Evolutionary conservation across 2,888 invertebrate species (phyloP).

Genomic region (Mimas tiliae): DNA sequence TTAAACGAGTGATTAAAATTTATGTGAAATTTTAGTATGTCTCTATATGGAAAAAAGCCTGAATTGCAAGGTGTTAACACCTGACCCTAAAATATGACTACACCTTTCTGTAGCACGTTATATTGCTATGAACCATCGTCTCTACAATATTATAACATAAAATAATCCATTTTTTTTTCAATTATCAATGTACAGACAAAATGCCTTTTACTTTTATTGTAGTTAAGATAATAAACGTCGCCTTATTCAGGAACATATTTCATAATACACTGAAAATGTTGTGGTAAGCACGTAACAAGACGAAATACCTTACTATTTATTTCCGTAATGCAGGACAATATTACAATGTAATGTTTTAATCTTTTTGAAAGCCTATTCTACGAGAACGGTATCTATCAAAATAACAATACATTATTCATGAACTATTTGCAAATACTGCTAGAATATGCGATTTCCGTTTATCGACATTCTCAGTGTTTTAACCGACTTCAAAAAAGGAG

Average conservation of each 20-base stretch:
- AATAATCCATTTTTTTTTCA: too few species aligned
- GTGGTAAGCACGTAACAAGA: neutral
- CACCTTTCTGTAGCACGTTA: too few species aligned
- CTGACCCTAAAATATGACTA: too few species aligned
- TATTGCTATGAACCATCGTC: too few species aligned
- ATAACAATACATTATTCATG: constrained; percentile 69
- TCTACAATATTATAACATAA: too few species aligned
- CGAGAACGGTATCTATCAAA: constrained; percentile 46
- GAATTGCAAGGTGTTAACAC: too few species aligned
- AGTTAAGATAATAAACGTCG: neutral
- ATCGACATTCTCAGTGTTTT: neutral
- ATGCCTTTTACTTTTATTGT: too few species aligned
- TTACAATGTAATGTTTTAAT: constrained; percentile 65
- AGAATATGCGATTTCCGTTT: constrained; percentile 28
- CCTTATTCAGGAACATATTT: neutral
- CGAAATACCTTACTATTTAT: constrained; percentile 1
- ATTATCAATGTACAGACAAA: too few species aligned
- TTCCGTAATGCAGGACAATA: constrained; percentile 29
- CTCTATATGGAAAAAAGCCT: too few species aligned
- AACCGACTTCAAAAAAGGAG: too few species aligned
- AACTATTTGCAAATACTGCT: constrained; percentile 46
- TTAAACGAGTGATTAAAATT: too few species aligned
- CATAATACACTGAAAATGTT: neutral
- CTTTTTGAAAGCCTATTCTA: constrained; percentile 56
- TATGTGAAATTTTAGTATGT: too few species aligned